Evolutionary conservation across 2,888 invertebrate genomes (phyloP).

Genomic region (Dioctria linearis): DNA sequence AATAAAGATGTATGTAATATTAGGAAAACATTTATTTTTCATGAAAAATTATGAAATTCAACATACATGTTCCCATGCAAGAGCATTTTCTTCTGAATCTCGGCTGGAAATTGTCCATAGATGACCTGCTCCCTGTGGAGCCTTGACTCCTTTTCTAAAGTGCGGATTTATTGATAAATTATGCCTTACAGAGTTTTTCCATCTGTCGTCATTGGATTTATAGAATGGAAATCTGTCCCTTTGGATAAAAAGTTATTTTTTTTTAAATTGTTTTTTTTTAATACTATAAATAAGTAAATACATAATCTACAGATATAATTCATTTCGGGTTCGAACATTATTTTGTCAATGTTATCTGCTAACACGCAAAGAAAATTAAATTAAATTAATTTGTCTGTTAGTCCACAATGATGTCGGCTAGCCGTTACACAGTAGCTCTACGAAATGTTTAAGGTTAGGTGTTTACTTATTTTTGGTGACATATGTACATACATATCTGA

Average conservation of each 20-base stretch:
- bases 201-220: slow-evolving; percentile 90
- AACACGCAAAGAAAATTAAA: no score
- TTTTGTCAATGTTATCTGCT: no score
- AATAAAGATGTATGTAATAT: background rate
- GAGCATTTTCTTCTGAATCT: slow-evolving; percentile 73
- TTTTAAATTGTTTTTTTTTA: no score
- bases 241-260: background rate
- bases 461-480: no score
- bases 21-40: slow-evolving; percentile 16
- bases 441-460: no score
- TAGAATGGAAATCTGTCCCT: slow-evolving; percentile 92
- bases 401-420: no score
- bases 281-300: no score
- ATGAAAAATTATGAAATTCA: slow-evolving; percentile 30
- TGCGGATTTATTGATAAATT: slow-evolving; percentile 94
- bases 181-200: slow-evolving; percentile 94
- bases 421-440: no score
- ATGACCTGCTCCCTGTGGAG: slow-evolving; percentile 90
- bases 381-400: no score
- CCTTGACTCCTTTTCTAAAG: slow-evolving; percentile 89
- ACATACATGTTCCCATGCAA: slow-evolving; percentile 75
- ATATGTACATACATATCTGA: no score
- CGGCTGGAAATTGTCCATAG: slow-evolving; percentile 88
- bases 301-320: no score
- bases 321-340: no score